Evolutionary conservation across 2,113 vertebrate genomes (phyloP).

Genomic region (Actenoides lindsayi): DNA sequence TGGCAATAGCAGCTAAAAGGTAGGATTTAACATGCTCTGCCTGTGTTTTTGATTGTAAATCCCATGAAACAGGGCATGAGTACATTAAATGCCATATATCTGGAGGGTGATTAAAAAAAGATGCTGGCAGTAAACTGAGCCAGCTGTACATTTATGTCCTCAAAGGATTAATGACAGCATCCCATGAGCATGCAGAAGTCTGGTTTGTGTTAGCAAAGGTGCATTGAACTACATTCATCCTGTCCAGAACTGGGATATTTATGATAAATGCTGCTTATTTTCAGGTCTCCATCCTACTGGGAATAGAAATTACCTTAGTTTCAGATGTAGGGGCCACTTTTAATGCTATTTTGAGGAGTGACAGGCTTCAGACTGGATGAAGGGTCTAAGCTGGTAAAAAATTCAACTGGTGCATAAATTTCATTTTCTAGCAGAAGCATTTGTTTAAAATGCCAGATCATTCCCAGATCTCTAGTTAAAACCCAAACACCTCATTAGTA

Average conservation of each 20-base stretch:
- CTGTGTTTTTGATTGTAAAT: background rate
- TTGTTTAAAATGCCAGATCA: background rate
- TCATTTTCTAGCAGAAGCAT: background rate
- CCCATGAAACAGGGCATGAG: background rate
- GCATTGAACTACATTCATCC: background rate
- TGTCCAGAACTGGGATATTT: background rate
- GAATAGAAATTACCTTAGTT: background rate
- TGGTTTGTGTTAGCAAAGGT: slow-evolving; percentile 41
- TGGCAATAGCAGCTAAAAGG: background rate
- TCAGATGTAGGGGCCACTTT: background rate
- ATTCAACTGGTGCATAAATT: background rate
- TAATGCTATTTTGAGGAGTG: background rate
- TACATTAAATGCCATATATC: background rate
- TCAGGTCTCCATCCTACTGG: background rate
- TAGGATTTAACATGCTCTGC: background rate
- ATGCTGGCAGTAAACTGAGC: background rate
- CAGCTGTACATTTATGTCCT: slow-evolving; percentile 8
- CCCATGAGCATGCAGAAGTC: background rate
- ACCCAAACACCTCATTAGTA: background rate
- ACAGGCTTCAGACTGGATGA: background rate
- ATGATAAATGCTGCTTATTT: background rate
- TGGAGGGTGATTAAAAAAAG: background rate
- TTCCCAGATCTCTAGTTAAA: background rate
- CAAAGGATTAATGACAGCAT: background rate
- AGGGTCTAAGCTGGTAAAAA: background rate